Evolutionary conservation across 2,113 vertebrate species (phyloP).

Genomic region (Tretioscincus oriximinensis): DNA sequence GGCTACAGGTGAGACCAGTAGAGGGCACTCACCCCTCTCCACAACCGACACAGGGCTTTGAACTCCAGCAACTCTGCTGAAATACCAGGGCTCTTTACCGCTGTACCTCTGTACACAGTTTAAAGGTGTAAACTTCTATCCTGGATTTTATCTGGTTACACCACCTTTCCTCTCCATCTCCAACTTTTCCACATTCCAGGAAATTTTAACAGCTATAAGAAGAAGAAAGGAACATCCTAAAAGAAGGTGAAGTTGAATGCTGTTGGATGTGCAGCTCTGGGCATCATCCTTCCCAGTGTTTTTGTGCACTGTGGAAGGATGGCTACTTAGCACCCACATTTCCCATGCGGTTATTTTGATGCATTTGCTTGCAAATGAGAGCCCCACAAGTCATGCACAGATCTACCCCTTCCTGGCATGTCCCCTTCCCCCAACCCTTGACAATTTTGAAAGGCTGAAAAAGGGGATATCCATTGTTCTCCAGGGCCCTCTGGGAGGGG

Average conservation of each 20-base stretch:
- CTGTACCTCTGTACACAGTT: too few species aligned
- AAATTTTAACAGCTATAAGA: background rate
- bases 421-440: background rate
- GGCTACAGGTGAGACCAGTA: too few species aligned
- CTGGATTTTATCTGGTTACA: too few species aligned
- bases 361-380: background rate
- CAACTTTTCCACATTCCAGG: background rate
- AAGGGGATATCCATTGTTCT: constrained; percentile 52
- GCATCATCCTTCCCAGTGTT: background rate
- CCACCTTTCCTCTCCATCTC: background rate
- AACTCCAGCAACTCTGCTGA: too few species aligned
- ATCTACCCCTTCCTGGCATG: background rate
- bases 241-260: background rate
- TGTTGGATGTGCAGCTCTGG: background rate
- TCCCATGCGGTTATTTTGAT: background rate
- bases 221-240: background rate
- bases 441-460: constrained; percentile 15
- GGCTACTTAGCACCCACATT: background rate
- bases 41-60: too few species aligned
- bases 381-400: background rate
- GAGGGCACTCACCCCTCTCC: too few species aligned
- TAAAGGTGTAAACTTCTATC: background rate
- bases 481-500: constrained; percentile 39
- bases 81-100: too few species aligned
- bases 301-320: background rate